phyloP scores from a whole-genome alignment of 2,888 invertebrate genomes.

The Hoplodrina ambigua region DNA sequence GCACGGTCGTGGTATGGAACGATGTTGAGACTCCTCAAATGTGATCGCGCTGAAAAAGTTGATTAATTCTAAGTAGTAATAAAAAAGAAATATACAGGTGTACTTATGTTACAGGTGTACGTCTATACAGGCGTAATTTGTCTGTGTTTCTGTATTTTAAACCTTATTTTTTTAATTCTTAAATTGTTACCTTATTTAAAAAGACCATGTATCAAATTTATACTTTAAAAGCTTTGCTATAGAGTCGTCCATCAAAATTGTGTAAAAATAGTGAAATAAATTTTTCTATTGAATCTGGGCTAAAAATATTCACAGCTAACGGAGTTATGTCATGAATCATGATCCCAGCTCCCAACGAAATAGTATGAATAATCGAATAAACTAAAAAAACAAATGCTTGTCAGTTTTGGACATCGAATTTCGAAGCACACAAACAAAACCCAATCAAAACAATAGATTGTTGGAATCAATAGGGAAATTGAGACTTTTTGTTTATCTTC shows the following conservation, averaged over 20 bases:
- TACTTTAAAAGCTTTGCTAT: conserved; percentile 22
- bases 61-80: conserved; percentile 32
- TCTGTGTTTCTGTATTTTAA: conserved; percentile 19
- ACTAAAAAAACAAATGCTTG: conserved; percentile 12
- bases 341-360: conserved; percentile 19
- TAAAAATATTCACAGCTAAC: conserved; percentile 43
- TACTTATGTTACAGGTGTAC: conserved; percentile 16
- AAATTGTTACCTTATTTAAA: not conserved
- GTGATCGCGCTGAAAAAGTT: conserved; percentile 19
- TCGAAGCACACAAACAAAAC: conserved; percentile 6
- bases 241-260: conserved; percentile 19
- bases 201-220: conserved; percentile 15
- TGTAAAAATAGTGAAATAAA: conserved; percentile 28
- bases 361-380: conserved; percentile 24
- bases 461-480: not conserved
- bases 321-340: conserved; percentile 33
- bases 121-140: no score
- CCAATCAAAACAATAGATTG: not conserved
- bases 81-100: conserved; percentile 24
- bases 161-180: not conserved
- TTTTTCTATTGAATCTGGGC: conserved; percentile 35
- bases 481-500: no score
- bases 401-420: conserved; percentile 4
- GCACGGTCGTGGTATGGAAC: no score
- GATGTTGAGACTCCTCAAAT: not conserved